A percentile compares a stretch with the other conserved stretches of the same genome.
phyloP scores from a whole-genome alignment of 1,140 invertebrate species.

The Euglossa dilemma region DNA sequence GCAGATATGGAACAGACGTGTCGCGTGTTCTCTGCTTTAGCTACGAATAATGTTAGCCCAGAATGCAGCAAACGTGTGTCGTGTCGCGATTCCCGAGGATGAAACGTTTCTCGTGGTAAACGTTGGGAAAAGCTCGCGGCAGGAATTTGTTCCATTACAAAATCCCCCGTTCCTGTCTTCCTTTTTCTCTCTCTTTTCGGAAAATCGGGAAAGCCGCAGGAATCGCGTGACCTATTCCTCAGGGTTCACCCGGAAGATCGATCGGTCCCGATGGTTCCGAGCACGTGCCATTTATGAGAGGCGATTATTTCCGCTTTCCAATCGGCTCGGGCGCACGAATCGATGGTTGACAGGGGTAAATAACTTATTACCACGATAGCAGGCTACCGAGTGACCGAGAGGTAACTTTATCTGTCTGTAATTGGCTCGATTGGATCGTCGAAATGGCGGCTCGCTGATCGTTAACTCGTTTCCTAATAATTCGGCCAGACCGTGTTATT shows the following conservation, averaged over 20 bases:
- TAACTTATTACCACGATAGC: slow-evolving; percentile 43
- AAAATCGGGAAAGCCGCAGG: no score
- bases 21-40: background rate
- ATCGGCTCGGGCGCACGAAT: background rate
- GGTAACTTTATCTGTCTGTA: slow-evolving; percentile 30
- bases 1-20: background rate
- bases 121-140: background rate
- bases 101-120: background rate
- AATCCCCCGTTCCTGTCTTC: no score
- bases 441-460: background rate
- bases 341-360: background rate
- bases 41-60: no score
- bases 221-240: no score
- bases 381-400: slow-evolving; percentile 4
- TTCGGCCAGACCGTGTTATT: slow-evolving; percentile 8
- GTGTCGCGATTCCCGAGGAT: background rate
- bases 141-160: no score
- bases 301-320: background rate
- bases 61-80: background rate
- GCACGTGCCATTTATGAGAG: no score
- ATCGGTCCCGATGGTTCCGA: no score
- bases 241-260: no score
- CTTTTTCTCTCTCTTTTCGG: no score
- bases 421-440: slow-evolving; percentile 34
- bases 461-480: slow-evolving; percentile 22